These are phyloP conservation scores for Ladona fulva DNA, from an alignment of 1,140 invertebrate species.

Conservation along the genomic window DNA sequence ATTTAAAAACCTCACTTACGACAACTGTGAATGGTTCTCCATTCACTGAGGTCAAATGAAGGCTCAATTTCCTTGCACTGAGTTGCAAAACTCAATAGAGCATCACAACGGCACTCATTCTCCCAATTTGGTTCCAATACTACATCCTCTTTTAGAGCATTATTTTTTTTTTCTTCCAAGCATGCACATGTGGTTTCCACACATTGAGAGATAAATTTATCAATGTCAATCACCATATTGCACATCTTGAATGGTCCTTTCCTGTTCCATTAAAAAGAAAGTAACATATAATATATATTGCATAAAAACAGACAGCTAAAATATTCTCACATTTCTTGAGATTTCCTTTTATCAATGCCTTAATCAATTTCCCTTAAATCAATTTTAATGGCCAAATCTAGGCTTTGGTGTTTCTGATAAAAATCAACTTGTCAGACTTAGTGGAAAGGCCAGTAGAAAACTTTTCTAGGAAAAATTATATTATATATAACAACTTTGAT, in stretches of 20 bases:
- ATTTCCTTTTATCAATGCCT: too few relatives aligned
- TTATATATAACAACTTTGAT: too few relatives aligned
- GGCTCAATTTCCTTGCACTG: slow-evolving; percentile 57
- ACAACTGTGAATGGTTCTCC: slow-evolving; percentile 60
- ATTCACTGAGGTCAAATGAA: slow-evolving; percentile 50
- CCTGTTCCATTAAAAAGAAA: too few relatives aligned
- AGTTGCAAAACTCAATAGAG: slow-evolving; percentile 56
- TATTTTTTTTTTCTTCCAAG: slow-evolving; percentile 27
- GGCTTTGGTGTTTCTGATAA: too few relatives aligned
- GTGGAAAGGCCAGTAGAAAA: too few relatives aligned
- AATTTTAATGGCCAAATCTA: too few relatives aligned
- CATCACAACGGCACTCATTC: slow-evolving; percentile 55
- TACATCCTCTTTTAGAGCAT: background rate
- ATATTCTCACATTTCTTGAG: too few relatives aligned
- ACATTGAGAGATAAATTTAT: slow-evolving; percentile 59
- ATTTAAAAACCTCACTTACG: slow-evolving; percentile 51
- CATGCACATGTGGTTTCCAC: slow-evolving; percentile 64
- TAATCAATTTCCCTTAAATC: too few relatives aligned
- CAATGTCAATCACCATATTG: slow-evolving; percentile 45
- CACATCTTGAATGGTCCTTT: slow-evolving; percentile 53
- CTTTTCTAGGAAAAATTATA: too few relatives aligned
- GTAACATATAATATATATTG: too few relatives aligned
- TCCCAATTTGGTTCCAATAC: background rate
- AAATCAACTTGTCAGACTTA: too few relatives aligned
- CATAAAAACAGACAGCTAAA: too few relatives aligned